Base-by-base conservation (phyloP, 2,888 invertebrate genomes). In the Brachypterus glaber region DNA sequence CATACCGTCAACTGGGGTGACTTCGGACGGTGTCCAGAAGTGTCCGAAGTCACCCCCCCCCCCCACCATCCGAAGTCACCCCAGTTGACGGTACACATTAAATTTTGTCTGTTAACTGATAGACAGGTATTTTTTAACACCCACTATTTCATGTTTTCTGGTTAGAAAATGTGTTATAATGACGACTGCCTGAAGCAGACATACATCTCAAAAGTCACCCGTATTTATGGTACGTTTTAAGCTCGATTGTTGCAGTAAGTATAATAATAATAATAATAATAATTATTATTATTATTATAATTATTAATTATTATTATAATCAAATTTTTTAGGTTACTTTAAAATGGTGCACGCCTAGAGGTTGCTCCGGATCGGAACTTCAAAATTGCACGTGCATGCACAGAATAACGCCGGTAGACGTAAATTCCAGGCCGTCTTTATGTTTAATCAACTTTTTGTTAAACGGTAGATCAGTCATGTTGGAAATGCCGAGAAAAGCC, bases 341-440 rank as follows among this genome's bases (percentile, higher is more conserved):
- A 2, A 91, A 93, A 47, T 98, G 97, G 97, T 93, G 95, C 66
- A 95, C 96, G 0, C 96, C 96, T 0, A 72, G 93, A n/a, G 85
- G 85, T 1, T 81, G 82, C 46, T 82, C 86, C 39, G 81, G 83
- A 2, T 76, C 71, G 53, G 93, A 81, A 66, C 77, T 76, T 66
- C 90, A 76, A 66, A 87, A 82, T 58, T 88, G 82, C 55, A 82
- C 88, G 0, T 82, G 83, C 0, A 82, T 91, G 64, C 85, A 85
- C 66, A 73, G 92, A 42, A 90, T 96, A 15, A 95, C 96, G 0
- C 95, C 96, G 0, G 90, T 93, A 0, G 93, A 96, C 66, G 93
- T 96, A 1, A 96, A 93, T 49, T 93, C 93, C 13, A 75, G 97
- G 1, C 97, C 97, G 0, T 95, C 96, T 0, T 89, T 95, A 1